Base-by-base conservation (phyloP, 2,113 vertebrate genomes). In the Oxyruncus cristatus region DNA sequence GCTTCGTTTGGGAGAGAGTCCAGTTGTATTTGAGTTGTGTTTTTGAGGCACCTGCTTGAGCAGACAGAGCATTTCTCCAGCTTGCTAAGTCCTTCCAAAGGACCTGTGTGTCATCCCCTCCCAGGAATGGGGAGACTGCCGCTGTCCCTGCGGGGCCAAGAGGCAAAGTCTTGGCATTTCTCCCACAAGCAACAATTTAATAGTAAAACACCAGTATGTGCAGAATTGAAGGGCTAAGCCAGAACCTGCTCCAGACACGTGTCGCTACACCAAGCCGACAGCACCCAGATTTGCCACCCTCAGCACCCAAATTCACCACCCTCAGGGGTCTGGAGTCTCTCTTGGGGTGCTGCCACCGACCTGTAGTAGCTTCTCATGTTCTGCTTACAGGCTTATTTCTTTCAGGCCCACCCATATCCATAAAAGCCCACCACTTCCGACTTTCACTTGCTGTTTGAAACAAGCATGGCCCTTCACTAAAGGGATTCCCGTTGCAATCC, bases 401-500 rank as follows among this genome's bases (percentile, higher is more conserved):
- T 55, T 8, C 6, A 41, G 53, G 12, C 53, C 67, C 62, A n/a
- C 8, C 67, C 50, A 2, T 3, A 16, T 41, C 49, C 19, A 20
- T 1, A 22, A 14, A 73, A 37, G 26, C 18, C 9, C 76, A 24
- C 32, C 13, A 1, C 12, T 4, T 39, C 41, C 28, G 44, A 3
- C 17, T 28, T 66, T 22, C 5, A 7, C 2, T 49, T n/a, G 62
- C 24, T 7, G n/a, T 44, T 79, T 41, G 58, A 17, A 37, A 27
- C 3, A 9, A 66, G 44, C 2, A 0, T 2, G n/a, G 33, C 44
- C 15, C n/a, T 72, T 49, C 61, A 3, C 13, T 15, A 13, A 5
- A 71, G 65, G 61, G 46, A 44, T 92, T 84, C 59, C 56, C 1
- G 3, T 71, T 33, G 17, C 46, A 20, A 2, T 26, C 5, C 17